Evolutionary conservation across 2,113 vertebrate species (phyloP), one percentile per base, ranked within the genome.

Genomic region (Meriones unguiculatus): DNA sequence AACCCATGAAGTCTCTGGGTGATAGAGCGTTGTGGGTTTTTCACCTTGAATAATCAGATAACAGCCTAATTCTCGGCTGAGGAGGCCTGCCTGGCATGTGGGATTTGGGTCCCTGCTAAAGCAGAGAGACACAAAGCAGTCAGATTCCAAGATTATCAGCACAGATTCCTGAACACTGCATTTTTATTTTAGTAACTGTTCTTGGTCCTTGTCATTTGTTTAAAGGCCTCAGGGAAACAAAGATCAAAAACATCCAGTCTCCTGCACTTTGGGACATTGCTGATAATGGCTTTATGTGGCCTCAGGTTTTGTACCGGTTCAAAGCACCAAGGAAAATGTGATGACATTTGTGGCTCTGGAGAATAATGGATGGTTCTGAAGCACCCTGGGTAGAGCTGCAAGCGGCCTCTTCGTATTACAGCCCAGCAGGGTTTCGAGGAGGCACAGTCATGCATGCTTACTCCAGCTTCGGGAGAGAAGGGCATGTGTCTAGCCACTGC

Each of bases 11-110:
- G 72, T 95, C 95, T 94, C 81, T 76, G 76, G 95, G 87, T 93
- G 87, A 85, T 38, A 69, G 95, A 95, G 77, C 62, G 14, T 46
- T 14, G 73, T 9, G 76, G 30, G 35, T 59, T 57, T 90, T 95
- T 78, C 93, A 78, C 85, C 80, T 89, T 72, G 67, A 92, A 84
- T 91, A 64, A 97, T 93, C 92, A 97, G 93, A 97, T 95, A 88
- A 91, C 8, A 28, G 57, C 82, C 86, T 52, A 15, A 3, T 82
- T 97, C 86, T 73, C 11, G 0, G 88, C 73, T 64, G 64, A 64
- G 65, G 64, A 78, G 93, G 64, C 50, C 80, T 92, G 84, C 22
- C 50, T 0, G 2, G 20, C 7, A 0, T 41, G 14, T 35, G 8
- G 77, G 24, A 84, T 84, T 78, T 89, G 65, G 87, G 73, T 94